Conservation (phyloP, 2,113 vertebrate genomes). For the Ranitomeya imitator region DNA sequence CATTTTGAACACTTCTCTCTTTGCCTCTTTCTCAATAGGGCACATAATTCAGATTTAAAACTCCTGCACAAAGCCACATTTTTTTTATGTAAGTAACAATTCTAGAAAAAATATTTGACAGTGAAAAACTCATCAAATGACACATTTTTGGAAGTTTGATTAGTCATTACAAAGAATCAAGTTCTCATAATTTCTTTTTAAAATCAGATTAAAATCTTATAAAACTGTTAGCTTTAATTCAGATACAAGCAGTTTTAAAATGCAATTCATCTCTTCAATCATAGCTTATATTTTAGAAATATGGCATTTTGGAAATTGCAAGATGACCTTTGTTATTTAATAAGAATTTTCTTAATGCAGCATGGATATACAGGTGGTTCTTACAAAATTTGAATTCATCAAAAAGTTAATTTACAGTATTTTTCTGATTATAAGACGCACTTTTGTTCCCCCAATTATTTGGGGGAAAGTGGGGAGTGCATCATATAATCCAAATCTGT, state of each 20-base stretch:
- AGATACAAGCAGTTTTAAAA: background rate
- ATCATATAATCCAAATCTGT: too few relatives aligned
- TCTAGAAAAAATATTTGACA: background rate
- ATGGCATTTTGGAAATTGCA: background rate
- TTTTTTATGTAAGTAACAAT: background rate
- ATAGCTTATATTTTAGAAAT: constrained; percentile 11
- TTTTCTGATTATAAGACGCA: too few relatives aligned
- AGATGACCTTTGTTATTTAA: too few relatives aligned
- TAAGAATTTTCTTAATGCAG: too few relatives aligned
- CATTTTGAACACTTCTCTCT: background rate
- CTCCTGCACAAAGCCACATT: background rate
- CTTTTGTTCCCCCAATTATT: too few relatives aligned
- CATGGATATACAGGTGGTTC: too few relatives aligned
- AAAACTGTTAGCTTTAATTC: background rate
- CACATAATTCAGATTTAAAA: background rate
- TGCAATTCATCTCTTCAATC: background rate
- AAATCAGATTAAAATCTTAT: background rate
- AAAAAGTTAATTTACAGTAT: too few relatives aligned
- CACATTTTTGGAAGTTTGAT: background rate
- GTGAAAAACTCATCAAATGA: background rate
- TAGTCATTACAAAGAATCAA: background rate
- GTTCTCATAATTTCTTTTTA: background rate
- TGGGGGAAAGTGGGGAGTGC: too few relatives aligned
- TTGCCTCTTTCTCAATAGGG: background rate
- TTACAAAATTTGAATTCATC: too few relatives aligned